Base-by-base conservation (phyloP, 2,888 invertebrate species). In the Rapana venosa region DNA sequence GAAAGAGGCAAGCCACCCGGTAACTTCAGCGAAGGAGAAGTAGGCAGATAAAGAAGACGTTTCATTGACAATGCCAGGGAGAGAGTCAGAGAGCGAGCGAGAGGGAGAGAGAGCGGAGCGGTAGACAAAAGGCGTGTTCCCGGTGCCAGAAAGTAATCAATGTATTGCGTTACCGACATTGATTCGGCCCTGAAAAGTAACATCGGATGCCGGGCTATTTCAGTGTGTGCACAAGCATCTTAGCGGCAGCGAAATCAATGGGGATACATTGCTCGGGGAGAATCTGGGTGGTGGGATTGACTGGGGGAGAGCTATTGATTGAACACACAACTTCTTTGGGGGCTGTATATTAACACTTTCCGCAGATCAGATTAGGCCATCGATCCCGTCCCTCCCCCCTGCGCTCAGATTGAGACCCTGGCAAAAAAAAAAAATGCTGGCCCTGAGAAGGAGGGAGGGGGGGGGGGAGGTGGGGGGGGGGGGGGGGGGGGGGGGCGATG, bases 281-380 rank as follows among this genome's bases (percentile, higher is more conserved):
- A 13, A 5, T 47, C 47, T 47, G 47, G 47, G 47, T 47, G 47
- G 47, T 47, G 47, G 8, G 47, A 47, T 47, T 47, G 47, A 47
- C 47, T 47, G 47, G 47, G 47, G 47, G 47, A 47, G 47, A 47
- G 47, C 47, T 66, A 88, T 88, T 83, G 88, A 88, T 88, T 88
- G 66, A 61, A 88, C 88, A 70, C 83, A 83, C 84, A 88, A 88
- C 83, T 22, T 83, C 83, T 88, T 88, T 84, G 58, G 77, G 77
- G 47, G 88, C 83, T 81, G 88, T 88, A 66, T 88, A 83, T 88
- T 88, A 88, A 88, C 88, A 84, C 88, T 88, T 88, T 88, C 84
- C 35, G 66, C 47, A 58, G 88, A 84, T 88, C 88, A 84, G 88
- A 88, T 88, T 88, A 81, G 66, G 66, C 61, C 20, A 84, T 88